Evolutionary conservation across 1,140 invertebrate genomes (phyloP).

Genomic region (Ooceraea biroi): DNA sequence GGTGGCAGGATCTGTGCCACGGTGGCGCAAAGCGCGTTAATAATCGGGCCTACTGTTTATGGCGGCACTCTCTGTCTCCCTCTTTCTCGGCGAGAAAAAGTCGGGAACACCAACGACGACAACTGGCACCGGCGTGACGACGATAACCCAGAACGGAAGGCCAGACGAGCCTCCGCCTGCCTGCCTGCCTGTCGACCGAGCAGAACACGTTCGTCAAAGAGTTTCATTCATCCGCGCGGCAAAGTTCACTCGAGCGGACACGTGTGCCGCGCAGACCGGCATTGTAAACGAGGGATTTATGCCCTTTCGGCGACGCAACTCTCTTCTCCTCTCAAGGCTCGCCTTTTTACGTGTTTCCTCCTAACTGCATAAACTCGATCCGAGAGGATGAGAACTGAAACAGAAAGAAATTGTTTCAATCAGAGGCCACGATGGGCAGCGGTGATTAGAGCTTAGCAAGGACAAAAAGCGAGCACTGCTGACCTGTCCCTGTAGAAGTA

Average conservation of each 20-base stretch:
- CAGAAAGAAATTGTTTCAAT: constrained; percentile 46
- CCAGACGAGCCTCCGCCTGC: constrained; percentile 70
- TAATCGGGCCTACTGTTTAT: constrained; percentile 54
- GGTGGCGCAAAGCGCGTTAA: constrained; percentile 50
- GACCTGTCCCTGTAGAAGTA: constrained; percentile 18
- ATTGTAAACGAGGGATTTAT: constrained; percentile 83
- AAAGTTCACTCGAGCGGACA: constrained; percentile 82
- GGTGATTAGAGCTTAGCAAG: constrained; percentile 16
- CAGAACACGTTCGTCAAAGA: constrained; percentile 82
- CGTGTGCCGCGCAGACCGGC: constrained; percentile 78
- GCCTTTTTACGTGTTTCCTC: constrained; percentile 64
- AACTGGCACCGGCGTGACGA: constrained; percentile 60
- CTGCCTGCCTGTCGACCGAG: constrained; percentile 76
- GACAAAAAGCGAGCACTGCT: constrained; percentile 18
- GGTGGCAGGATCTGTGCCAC: constrained; percentile 15
- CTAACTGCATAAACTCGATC: constrained; percentile 39
- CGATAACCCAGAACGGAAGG: constrained; percentile 76
- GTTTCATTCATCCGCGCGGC: constrained; percentile 84
- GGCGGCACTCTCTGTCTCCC: constrained; percentile 3
- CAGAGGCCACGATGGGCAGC: background rate
- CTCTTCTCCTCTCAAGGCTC: constrained; percentile 29
- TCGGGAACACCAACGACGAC: constrained; percentile 78
- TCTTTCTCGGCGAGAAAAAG: background rate
- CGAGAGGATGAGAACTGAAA: constrained; percentile 15
- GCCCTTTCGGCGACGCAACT: constrained; percentile 77